Percentiles rank a stretch among this genome's conserved stretches.
These are phyloP conservation scores for Cylas formicarius DNA, from an alignment of 1,140 invertebrate species.

Conservation along the genomic window DNA sequence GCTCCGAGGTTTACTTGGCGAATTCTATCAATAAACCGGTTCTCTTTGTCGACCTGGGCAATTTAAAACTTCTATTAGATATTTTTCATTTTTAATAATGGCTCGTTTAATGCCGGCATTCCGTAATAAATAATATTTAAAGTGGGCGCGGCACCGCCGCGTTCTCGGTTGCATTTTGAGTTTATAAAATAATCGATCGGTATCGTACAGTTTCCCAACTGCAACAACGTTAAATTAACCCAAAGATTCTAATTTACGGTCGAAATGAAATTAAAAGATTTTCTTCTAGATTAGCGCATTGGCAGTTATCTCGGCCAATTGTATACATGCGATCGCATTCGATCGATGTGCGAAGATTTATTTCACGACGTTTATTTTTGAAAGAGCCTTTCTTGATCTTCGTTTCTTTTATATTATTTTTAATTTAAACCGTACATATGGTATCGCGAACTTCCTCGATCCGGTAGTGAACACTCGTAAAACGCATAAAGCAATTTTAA, in stretches of 20 bases:
- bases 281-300: constrained; percentile 12
- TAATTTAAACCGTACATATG: not conserved
- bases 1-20: no score
- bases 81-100: no score
- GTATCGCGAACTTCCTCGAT: no score
- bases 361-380: no score
- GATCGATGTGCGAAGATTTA: no score
- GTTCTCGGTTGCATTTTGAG: no score
- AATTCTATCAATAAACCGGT: no score
- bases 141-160: constrained; percentile 14
- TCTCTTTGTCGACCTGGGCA: no score
- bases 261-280: constrained; percentile 16
- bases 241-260: constrained; percentile 17
- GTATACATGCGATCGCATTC: constrained; percentile 2
- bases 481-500: no score
- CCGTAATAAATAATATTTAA: constrained; percentile 18
- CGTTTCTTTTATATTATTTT: not conserved
- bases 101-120: no score
- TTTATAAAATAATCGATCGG: constrained; percentile 21
- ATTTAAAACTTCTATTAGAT: no score
- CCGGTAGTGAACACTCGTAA: no score
- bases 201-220: constrained; percentile 13
- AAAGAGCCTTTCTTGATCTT: constrained; percentile 8
- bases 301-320: not conserved
- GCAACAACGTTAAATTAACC: constrained; percentile 20